Conservation (phyloP, 2,797 vertebrate species). For the Takifugu ocellatus region DNA sequence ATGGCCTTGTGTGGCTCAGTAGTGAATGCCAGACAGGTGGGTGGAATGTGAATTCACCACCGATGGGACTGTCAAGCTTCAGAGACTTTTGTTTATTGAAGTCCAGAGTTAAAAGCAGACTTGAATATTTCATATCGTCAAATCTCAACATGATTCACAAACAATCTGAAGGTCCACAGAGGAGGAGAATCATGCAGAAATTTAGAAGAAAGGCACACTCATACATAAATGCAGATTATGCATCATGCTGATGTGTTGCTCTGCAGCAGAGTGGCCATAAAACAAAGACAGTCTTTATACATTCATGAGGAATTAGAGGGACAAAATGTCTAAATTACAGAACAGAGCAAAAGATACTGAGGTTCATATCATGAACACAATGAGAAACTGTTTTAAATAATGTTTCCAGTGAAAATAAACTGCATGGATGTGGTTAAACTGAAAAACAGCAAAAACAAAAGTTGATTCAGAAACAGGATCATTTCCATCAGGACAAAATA, state of each 20-base stretch:
- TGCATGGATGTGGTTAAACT: no score
- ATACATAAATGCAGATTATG: constrained; percentile 17
- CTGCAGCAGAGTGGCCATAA: constrained; percentile 11
- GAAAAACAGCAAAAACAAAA: no score
- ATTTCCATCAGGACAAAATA: no score
- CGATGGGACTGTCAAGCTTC: constrained; percentile 45
- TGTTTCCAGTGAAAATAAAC: no score
- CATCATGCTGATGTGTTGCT: constrained; percentile 17
- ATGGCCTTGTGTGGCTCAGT: constrained; percentile 32
- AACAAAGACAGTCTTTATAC: background rate
- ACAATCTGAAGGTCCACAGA: constrained; percentile 1
- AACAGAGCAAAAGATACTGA: no score
- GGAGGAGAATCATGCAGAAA: constrained; percentile 1
- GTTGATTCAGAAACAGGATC: no score
- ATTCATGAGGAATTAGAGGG: background rate
- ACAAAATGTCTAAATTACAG: no score
- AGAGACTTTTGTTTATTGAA: constrained; percentile 45
- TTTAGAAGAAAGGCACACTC: background rate
- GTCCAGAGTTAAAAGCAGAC: constrained; percentile 39
- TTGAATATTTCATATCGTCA: constrained; percentile 45
- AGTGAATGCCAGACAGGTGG: constrained; percentile 52
- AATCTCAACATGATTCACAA: constrained; percentile 38
- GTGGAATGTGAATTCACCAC: constrained; percentile 51
- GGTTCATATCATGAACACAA: no score
- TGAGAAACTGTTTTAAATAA: no score